Evolutionary conservation across 2,888 invertebrate genomes (phyloP).

Genomic region (Venustoraphidia nigricollis): DNA sequence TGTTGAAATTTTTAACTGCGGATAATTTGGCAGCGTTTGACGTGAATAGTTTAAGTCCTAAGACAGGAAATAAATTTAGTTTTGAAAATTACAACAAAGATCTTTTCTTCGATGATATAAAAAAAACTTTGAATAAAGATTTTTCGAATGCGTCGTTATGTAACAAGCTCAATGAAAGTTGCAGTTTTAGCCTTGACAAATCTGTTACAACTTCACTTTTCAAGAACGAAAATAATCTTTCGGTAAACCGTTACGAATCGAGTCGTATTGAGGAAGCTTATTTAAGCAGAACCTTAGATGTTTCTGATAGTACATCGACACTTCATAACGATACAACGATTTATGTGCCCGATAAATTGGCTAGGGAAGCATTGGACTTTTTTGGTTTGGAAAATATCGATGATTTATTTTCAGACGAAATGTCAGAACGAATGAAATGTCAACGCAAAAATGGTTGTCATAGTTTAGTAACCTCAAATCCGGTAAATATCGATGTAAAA

Average conservation of each 20-base stretch:
- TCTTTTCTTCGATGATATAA: conserved; percentile 20
- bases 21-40: neutral
- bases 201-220: too few relatives aligned
- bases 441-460: too few relatives aligned
- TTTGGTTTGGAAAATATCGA: conserved; percentile 33
- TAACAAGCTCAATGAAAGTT: too few relatives aligned
- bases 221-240: neutral
- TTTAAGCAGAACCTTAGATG: neutral
- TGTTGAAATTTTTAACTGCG: neutral
- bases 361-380: conserved; percentile 24
- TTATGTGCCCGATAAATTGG: conserved; percentile 9
- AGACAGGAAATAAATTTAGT: conserved; percentile 6
- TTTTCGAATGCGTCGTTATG: conserved; percentile 16
- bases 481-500: too few relatives aligned
- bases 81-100: conserved; percentile 21
- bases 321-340: neutral
- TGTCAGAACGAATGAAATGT: conserved; percentile 6
- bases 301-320: neutral
- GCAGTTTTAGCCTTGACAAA: conserved; percentile 11
- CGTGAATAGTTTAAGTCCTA: neutral
- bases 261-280: neutral
- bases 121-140: neutral
- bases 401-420: conserved; percentile 26
- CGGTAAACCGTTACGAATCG: neutral
- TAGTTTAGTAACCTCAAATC: too few relatives aligned